phyloP scores from a whole-genome alignment of 2,113 vertebrate species.

The Nesogale talazaci region DNA sequence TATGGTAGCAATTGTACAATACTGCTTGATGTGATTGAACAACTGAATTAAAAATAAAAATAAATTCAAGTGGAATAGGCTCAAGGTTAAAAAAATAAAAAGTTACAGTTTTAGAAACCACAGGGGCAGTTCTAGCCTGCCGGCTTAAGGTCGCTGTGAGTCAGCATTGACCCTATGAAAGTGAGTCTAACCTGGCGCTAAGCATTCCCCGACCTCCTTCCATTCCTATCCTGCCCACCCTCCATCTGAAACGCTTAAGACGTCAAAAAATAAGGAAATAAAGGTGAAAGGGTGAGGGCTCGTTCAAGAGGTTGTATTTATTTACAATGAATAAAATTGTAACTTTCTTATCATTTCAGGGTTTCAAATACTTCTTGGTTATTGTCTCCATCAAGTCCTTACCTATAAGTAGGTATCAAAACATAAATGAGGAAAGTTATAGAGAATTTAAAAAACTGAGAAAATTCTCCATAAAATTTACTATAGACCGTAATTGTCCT shows the following conservation, averaged over 20 bases:
- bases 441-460: not conserved
- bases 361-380: constrained; percentile 30
- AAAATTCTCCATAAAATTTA: constrained; percentile 7
- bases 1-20: too few species aligned
- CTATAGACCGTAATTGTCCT: not conserved
- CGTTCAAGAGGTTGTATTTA: not conserved
- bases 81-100: too few species aligned
- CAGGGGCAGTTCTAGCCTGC: too few species aligned
- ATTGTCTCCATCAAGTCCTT: not conserved
- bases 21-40: too few species aligned
- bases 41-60: too few species aligned
- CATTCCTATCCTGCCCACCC: too few species aligned
- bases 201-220: not conserved
- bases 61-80: too few species aligned
- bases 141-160: too few species aligned
- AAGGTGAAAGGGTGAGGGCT: not conserved
- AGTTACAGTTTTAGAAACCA: too few species aligned
- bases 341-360: constrained; percentile 12
- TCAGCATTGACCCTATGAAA: too few species aligned
- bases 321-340: constrained; percentile 17
- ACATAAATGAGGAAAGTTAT: not conserved
- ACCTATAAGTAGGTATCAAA: not conserved
- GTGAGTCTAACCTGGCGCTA: not conserved
- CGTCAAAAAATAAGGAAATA: not conserved
- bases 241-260: not conserved